phyloP scores from a whole-genome alignment of 2,797 vertebrate genomes.

The Acomys russatus region DNA sequence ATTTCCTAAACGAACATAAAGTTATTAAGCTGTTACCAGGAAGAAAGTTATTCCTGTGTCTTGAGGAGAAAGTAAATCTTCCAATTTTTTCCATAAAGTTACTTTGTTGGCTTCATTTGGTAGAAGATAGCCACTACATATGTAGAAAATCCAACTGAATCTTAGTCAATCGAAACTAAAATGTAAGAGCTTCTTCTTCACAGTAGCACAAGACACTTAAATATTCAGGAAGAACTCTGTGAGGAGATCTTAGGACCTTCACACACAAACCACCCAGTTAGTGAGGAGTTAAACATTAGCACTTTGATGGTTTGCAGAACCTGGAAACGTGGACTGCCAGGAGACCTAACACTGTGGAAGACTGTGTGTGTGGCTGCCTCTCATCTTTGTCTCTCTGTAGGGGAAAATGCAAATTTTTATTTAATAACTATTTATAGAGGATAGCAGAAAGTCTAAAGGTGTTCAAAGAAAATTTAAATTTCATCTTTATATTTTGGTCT shows the following conservation, averaged over 20 bases:
- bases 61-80: background rate
- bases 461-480: slow-evolving; percentile 38
- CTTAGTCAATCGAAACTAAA: background rate
- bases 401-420: slow-evolving; percentile 23
- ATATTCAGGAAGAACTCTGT: background rate
- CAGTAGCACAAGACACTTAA: background rate
- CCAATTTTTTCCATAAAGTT: background rate
- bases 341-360: background rate
- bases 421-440: background rate
- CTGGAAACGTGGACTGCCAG: background rate
- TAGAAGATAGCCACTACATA: background rate
- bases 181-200: background rate
- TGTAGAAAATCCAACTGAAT: background rate
- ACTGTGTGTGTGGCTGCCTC: background rate
- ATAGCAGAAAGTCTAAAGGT: background rate
- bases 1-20: background rate
- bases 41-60: background rate
- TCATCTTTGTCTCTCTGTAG: background rate
- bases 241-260: background rate
- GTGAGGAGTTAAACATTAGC: background rate
- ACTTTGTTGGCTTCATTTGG: background rate
- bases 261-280: background rate
- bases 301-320: background rate
- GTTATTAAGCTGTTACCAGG: background rate
- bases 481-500: background rate